Percentiles rank a stretch among this genome's conserved stretches.
These are phyloP conservation scores for Brachypodius melanocephalos DNA, from an alignment of 2,113 vertebrate genomes.

Conservation along the genomic window DNA sequence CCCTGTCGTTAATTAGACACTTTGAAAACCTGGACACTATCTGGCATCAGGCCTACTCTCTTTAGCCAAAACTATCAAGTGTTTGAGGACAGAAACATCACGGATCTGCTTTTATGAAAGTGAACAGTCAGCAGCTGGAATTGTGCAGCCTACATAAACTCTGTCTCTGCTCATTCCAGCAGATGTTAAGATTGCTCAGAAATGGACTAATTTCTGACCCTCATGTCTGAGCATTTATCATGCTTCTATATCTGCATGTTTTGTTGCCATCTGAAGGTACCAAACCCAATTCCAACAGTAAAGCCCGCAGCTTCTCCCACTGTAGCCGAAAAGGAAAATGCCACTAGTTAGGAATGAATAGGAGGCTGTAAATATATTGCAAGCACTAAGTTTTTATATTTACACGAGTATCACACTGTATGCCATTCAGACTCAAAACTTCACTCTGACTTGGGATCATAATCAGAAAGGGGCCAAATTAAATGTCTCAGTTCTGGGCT, in stretches of 20 bases:
- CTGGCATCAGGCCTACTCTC: background rate
- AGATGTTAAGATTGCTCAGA: background rate
- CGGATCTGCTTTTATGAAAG: background rate
- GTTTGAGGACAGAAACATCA: background rate
- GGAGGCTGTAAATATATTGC: background rate
- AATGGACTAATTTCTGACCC: background rate
- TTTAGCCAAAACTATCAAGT: background rate
- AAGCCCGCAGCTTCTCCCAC: background rate
- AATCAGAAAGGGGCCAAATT: background rate
- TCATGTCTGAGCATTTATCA: background rate
- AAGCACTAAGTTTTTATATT: background rate
- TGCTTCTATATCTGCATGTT: background rate
- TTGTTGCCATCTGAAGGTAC: background rate
- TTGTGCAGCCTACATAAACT: background rate
- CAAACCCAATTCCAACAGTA: background rate
- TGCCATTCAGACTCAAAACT: background rate
- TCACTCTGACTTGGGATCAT: background rate
- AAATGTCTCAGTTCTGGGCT: background rate
- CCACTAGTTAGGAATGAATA: background rate
- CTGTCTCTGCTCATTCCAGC: background rate
- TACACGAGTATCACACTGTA: background rate
- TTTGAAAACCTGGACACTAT: background rate
- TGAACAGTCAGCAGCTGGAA: background rate
- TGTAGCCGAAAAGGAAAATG: background rate
- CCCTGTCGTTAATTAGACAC: background rate